Percentiles rank a stretch among this genome's conserved stretches.
phyloP scores from a whole-genome alignment of 2,797 vertebrate genomes.

The Cottoperca gobio region DNA sequence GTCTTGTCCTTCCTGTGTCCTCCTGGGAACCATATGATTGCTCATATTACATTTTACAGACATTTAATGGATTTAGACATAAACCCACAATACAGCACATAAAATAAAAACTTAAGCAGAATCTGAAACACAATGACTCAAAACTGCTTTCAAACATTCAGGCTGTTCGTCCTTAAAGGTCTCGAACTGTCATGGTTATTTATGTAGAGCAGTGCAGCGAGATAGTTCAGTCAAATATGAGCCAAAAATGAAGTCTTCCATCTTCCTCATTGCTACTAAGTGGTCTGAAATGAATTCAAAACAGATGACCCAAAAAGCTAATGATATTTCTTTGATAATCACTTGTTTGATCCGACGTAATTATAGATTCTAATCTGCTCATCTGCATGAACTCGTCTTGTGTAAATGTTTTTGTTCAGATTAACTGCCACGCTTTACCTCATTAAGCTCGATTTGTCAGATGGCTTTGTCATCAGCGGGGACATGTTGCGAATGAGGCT shows the following conservation, averaged over 20 bases:
- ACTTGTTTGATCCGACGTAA: conserved; percentile 61
- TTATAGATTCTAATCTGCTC: conserved; percentile 65
- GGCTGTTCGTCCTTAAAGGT: background rate
- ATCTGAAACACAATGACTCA: background rate
- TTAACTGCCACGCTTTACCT: conserved; percentile 70
- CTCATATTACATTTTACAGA: conserved; percentile 23
- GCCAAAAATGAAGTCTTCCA: conserved; percentile 19
- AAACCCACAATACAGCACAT: background rate
- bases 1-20: conserved; percentile 46
- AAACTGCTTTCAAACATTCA: background rate
- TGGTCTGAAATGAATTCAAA: conserved; percentile 32
- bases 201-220: background rate
- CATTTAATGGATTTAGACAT: conserved; percentile 27
- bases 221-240: background rate
- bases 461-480: conserved; percentile 59
- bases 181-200: background rate
- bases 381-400: conserved; percentile 51
- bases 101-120: background rate
- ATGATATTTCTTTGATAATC: conserved; percentile 50
- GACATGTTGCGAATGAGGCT: conserved; percentile 47
- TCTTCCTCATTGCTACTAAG: conserved; percentile 25
- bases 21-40: conserved; percentile 19
- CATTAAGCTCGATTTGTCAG: conserved; percentile 70
- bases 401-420: conserved; percentile 70
- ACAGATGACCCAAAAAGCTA: conserved; percentile 51